These are phyloP conservation scores for Bicyclus anynana DNA, from an alignment of 1,140 invertebrate species.

Conservation along the genomic window DNA sequence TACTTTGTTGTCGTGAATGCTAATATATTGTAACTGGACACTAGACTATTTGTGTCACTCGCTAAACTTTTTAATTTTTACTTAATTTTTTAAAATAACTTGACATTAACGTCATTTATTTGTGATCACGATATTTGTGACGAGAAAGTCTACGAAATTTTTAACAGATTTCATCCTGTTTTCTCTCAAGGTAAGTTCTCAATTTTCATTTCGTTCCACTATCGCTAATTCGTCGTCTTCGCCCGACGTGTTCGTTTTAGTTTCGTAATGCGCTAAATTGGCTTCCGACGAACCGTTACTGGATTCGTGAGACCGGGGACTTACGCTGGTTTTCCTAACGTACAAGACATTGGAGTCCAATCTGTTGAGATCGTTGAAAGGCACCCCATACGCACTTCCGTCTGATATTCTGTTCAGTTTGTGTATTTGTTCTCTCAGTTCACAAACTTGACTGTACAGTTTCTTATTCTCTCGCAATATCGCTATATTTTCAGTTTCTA, in stretches of 20 bases:
- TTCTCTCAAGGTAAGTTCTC: slow-evolving; percentile 16
- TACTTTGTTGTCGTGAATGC: no score
- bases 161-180: neutral
- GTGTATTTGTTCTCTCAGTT: slow-evolving; percentile 82
- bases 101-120: no score
- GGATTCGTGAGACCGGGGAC: slow-evolving; percentile 63
- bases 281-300: slow-evolving; percentile 65
- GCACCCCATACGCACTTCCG: slow-evolving; percentile 51
- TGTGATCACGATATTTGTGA: no score
- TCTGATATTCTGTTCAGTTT: slow-evolving; percentile 70
- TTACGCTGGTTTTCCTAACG: slow-evolving; percentile 58
- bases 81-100: no score
- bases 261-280: slow-evolving; percentile 53
- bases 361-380: slow-evolving; percentile 45
- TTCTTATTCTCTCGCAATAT: slow-evolving; percentile 95
- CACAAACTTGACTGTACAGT: slow-evolving; percentile 87
- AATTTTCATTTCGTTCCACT: slow-evolving; percentile 54
- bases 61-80: no score
- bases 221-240: slow-evolving; percentile 70
- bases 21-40: no score
- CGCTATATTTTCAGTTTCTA: slow-evolving; percentile 93
- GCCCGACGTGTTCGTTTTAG: slow-evolving; percentile 62
- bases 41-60: no score
- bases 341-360: slow-evolving; percentile 63
- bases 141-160: neutral